Conservation (phyloP, 2,888 invertebrate genomes). For the Aromia moschata region DNA sequence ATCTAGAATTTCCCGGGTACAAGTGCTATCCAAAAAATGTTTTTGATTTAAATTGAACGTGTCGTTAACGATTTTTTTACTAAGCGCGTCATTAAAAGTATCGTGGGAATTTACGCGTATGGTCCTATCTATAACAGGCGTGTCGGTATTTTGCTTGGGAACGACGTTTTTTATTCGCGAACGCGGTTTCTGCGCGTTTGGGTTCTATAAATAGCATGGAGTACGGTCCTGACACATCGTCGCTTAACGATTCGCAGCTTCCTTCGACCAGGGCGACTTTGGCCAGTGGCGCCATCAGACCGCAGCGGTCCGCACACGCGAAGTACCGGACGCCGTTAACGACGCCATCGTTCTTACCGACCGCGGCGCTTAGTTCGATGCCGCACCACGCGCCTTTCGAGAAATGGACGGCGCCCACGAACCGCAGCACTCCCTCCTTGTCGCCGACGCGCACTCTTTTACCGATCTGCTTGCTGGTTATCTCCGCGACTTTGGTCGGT, state of each 20-base stretch:
- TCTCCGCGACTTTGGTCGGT: slow-evolving; percentile 29
- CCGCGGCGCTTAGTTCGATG: slow-evolving; percentile 66
- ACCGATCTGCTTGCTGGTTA: slow-evolving; percentile 51
- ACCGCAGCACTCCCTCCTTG: slow-evolving; percentile 66
- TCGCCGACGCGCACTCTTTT: slow-evolving; percentile 56
- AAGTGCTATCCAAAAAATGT: slow-evolving; percentile 2
- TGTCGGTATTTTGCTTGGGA: background rate
- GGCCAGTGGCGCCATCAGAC: slow-evolving; percentile 70
- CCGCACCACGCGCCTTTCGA: slow-evolving; percentile 73
- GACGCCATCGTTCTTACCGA: slow-evolving; percentile 72
- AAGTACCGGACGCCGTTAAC: slow-evolving; percentile 72
- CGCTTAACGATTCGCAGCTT: slow-evolving; percentile 61
- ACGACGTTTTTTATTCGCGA: background rate
- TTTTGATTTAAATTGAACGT: slow-evolving; percentile 8
- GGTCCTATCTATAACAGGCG: background rate
- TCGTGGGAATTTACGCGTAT: background rate
- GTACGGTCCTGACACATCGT: slow-evolving; percentile 68
- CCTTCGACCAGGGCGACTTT: slow-evolving; percentile 62
- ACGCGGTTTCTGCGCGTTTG: background rate
- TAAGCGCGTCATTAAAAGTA: background rate
- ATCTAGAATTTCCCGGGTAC: slow-evolving; percentile 11
- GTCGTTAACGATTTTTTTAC: slow-evolving; percentile 12
- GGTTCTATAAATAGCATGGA: slow-evolving; percentile 65
- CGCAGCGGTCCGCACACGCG: slow-evolving; percentile 67
- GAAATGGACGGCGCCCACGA: slow-evolving; percentile 67